A percentile compares a stretch with the other conserved stretches of the same genome.
phyloP scores from a whole-genome alignment of 2,113 vertebrate genomes.

The Typhlomys cinereus region DNA sequence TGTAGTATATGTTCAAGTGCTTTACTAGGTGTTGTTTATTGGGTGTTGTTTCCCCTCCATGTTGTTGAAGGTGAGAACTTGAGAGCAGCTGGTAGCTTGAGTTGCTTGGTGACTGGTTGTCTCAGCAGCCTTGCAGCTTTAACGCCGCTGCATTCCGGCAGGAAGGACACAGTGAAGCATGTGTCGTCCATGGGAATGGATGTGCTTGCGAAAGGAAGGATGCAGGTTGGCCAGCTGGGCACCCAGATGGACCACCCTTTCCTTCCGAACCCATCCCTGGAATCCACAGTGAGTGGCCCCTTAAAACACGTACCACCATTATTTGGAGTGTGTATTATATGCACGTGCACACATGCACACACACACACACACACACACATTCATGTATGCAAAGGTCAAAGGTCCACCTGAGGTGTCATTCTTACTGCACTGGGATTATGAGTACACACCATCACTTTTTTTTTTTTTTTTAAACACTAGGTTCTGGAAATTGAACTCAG shows the following conservation, averaged over 20 bases:
- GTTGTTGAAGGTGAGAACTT: constrained; percentile 23
- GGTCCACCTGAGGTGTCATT: background rate
- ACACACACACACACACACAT: no score
- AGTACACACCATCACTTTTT: background rate
- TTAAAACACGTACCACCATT: background rate
- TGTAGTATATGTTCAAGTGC: background rate
- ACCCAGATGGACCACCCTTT: background rate
- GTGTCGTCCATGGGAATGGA: background rate
- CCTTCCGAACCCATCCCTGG: background rate
- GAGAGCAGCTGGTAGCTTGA: background rate
- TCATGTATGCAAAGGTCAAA: background rate
- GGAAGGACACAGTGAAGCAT: constrained; percentile 43
- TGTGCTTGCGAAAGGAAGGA: background rate
- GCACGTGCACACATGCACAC: background rate
- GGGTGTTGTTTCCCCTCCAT: constrained; percentile 54
- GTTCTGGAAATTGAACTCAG: background rate
- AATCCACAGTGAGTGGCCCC: background rate
- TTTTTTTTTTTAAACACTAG: background rate
- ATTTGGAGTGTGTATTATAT: background rate
- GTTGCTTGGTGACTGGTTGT: constrained; percentile 46
- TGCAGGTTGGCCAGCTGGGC: background rate
- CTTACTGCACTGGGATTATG: background rate
- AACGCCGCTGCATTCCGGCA: constrained; percentile 15
- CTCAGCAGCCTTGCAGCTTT: constrained; percentile 35
- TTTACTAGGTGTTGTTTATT: constrained; percentile 70